Percentiles rank a stretch among this genome's conserved stretches.
These are phyloP conservation scores for Drosophila cardini DNA, from an alignment of 1,140 invertebrate genomes.

Conservation along the genomic window DNA sequence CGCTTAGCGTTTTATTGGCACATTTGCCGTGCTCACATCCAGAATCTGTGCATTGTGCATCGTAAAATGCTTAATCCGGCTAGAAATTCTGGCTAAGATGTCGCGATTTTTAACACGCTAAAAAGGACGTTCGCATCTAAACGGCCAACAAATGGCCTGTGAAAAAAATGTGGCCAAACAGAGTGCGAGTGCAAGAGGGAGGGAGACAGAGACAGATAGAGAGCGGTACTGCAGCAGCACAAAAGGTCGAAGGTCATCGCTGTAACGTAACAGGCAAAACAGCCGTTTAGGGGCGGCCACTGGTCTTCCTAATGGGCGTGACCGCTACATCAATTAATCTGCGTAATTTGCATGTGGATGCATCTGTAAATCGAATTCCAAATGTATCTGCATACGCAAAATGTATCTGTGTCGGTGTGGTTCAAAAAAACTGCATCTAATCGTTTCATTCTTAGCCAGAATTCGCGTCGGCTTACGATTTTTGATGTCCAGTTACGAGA, in stretches of 20 bases:
- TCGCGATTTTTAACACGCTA: conserved; percentile 70
- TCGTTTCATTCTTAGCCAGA: conserved; percentile 47
- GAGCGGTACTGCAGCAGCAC: conserved; percentile 13
- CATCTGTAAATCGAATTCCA: not conserved
- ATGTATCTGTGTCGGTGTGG: conserved; percentile 1
- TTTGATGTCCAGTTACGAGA: conserved; percentile 38
- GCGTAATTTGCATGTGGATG: conserved; percentile 71
- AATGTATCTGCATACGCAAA: not conserved
- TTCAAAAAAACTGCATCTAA: conserved; percentile 52
- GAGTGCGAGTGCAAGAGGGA: too few species aligned
- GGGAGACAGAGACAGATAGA: conserved; percentile 22
- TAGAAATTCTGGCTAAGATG: conserved; percentile 66
- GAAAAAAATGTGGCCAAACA: conserved; percentile 47
- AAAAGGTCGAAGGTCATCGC: conserved; percentile 62
- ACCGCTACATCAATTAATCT: conserved; percentile 65
- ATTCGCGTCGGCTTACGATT: conserved; percentile 37
- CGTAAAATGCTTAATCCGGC: conserved; percentile 68
- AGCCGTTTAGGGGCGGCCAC: conserved; percentile 7
- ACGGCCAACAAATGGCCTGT: conserved; percentile 62
- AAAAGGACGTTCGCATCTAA: conserved; percentile 52
- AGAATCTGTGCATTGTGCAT: conserved; percentile 6
- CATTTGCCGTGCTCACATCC: conserved; percentile 23
- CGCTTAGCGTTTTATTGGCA: conserved; percentile 79
- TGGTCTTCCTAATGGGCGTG: conserved; percentile 53
- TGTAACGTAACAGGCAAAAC: conserved; percentile 28